Base-by-base conservation (phyloP, 2,888 invertebrate genomes). In the Trachelus troglodyta region DNA sequence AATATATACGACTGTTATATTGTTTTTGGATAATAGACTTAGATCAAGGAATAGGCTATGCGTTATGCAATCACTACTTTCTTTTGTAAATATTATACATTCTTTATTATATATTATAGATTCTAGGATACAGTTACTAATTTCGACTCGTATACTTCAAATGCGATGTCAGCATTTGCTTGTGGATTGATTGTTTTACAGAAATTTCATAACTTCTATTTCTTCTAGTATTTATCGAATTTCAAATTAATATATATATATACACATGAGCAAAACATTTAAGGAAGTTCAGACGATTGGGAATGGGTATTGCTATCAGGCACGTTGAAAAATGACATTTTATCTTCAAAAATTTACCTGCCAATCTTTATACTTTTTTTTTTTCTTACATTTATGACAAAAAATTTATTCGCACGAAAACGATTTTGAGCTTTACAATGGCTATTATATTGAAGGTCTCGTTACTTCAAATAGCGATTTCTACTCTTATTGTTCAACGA, bases 41-140 rank as follows among this genome's bases (percentile, higher is more conserved):
- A 40, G 15, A 40, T 40, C 40, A 15, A 40, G 40, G 40, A 40
- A 40, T 40, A 40, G 40, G 40, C 40, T 40, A 69, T 33, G 69
- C 69, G 33, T 30, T 69, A 31, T 30, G 69, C 69, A 69, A 33
- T 69, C 33, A 69, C 30, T 33, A 69, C 69, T 30, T 31, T 69
- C 69, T 69, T 40, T 69, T 69, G 69, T 69, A 69, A 69, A 69
- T 69, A 69, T 69, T 69, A 33, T 69, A 69, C 33, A 69, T 33
- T 33, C 33, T 69, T n/a, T 69, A 33, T 69, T 33, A 69, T 69
- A 40, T 40, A 40, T 40, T 40, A 15, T 40, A 40, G 40, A 15
- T 15, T 40, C 40, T 40, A 40, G 40, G 40, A 40, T 40, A 40
- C 40, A 40, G 40, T 40, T 15, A 40, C 40, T 15, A 40, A 40